phyloP scores from a whole-genome alignment of 2,113 vertebrate species.

The Xenus cinereus region DNA sequence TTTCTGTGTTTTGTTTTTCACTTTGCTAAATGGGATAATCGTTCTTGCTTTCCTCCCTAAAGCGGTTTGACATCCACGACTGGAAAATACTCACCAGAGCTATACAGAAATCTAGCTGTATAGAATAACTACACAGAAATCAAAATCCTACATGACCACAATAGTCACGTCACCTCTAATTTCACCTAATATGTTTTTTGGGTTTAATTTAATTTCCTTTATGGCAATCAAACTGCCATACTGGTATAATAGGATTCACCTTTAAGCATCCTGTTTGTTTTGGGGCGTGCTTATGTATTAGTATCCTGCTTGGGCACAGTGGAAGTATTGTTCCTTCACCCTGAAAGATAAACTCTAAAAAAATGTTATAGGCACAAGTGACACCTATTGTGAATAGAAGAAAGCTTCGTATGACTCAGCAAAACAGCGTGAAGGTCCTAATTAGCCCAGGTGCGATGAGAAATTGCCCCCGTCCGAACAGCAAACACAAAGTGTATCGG shows the following conservation, averaged over 20 bases:
- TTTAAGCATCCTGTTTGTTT: background rate
- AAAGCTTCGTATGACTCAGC: conserved; percentile 39
- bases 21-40: background rate
- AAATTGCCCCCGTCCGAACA: background rate
- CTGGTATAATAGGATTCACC: background rate
- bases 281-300: background rate
- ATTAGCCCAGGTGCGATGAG: background rate
- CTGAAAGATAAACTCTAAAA: conserved; percentile 16
- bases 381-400: background rate
- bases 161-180: background rate
- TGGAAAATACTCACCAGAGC: background rate
- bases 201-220: background rate
- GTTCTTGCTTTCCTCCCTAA: background rate
- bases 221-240: background rate
- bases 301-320: background rate
- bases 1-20: background rate
- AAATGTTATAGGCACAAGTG: background rate
- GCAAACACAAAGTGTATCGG: background rate
- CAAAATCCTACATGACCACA: background rate
- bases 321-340: conserved; percentile 11
- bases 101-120: background rate
- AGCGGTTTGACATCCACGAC: background rate
- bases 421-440: background rate
- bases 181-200: background rate
- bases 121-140: background rate